Conservation (phyloP, 2,888 invertebrate genomes). For the Meteorus colon region DNA sequence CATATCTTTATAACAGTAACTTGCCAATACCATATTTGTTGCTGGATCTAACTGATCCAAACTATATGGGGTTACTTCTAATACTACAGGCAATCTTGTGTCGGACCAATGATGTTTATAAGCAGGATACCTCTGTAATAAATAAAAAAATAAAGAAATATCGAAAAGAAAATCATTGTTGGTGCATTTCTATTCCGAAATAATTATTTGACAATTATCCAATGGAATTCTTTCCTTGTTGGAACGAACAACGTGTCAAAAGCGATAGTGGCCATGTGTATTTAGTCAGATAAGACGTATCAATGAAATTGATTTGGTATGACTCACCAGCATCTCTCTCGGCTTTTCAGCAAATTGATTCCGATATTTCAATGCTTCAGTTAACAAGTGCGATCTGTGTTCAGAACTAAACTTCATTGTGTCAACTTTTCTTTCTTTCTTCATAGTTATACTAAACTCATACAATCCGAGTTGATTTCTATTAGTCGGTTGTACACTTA, state of each 20-base stretch:
- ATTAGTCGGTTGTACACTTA: slow-evolving; percentile 79
- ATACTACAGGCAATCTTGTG: slow-evolving; percentile 86
- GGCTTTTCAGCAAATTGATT: slow-evolving; percentile 87
- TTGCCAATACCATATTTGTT: slow-evolving; percentile 86
- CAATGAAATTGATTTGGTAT: slow-evolving; percentile 17
- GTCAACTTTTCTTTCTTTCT: slow-evolving; percentile 92
- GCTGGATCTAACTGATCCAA: slow-evolving; percentile 94
- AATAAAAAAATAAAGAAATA: slow-evolving; percentile 23
- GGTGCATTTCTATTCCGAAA: neutral
- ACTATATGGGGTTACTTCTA: slow-evolving; percentile 94
- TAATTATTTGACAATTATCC: no score
- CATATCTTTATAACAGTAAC: slow-evolving; percentile 90
- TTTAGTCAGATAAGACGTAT: slow-evolving; percentile 44
- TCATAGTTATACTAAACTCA: slow-evolving; percentile 89
- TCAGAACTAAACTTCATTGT: slow-evolving; percentile 98
- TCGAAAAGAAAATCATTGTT: slow-evolving; percentile 29
- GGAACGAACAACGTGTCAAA: neutral
- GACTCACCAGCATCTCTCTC: slow-evolving; percentile 84
- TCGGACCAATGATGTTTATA: slow-evolving; percentile 99
- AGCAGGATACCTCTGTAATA: slow-evolving; percentile 85
- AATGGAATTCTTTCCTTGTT: no score
- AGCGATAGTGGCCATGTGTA: slow-evolving; percentile 11
- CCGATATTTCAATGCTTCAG: slow-evolving; percentile 89
- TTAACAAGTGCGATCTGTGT: slow-evolving; percentile 92
- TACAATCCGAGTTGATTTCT: slow-evolving; percentile 74